Conservation (phyloP, 2,113 vertebrate species). For the Australoheros scitulus region DNA sequence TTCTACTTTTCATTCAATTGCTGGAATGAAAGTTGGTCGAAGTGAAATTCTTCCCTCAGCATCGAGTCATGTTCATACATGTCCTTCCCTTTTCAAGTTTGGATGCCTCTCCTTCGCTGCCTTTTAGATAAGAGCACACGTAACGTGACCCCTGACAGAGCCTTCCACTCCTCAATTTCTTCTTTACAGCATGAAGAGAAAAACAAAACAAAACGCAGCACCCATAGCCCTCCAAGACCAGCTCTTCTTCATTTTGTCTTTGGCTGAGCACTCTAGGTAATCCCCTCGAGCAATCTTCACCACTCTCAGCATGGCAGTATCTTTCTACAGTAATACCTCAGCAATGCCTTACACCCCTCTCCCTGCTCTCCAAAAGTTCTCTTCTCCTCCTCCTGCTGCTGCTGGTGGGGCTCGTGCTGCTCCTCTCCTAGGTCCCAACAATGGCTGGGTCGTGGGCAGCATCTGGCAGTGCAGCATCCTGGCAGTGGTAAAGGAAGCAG, state of each 20-base stretch:
- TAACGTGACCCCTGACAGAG: not conserved
- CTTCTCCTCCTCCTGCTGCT: not conserved
- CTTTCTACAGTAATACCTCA: constrained; percentile 6
- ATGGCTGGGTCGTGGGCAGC: constrained; percentile 92
- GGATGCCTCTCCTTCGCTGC: not conserved
- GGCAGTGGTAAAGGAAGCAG: constrained; percentile 99
- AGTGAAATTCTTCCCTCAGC: not conserved
- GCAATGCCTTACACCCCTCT: not conserved
- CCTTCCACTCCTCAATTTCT: not conserved
- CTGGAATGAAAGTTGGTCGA: constrained; percentile 13
- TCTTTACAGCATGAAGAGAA: constrained; percentile 42
- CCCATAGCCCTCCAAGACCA: not conserved
- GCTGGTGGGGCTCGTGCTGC: too few relatives aligned
- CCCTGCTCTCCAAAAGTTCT: too few relatives aligned
- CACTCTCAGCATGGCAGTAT: constrained; percentile 46
- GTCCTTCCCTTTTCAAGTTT: not conserved
- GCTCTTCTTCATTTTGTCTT: not conserved
- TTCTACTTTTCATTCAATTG: constrained; percentile 12
- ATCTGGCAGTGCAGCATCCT: constrained; percentile 88
- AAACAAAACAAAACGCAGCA: not conserved
- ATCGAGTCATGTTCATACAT: not conserved
- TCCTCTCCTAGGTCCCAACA: constrained; percentile 87
- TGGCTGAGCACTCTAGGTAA: not conserved
- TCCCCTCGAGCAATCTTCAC: not conserved
- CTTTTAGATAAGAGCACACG: not conserved